Evolutionary conservation across 2,797 vertebrate genomes (phyloP), one percentile per base, ranked within the genome.

Genomic region (Macropodus opercularis): DNA sequence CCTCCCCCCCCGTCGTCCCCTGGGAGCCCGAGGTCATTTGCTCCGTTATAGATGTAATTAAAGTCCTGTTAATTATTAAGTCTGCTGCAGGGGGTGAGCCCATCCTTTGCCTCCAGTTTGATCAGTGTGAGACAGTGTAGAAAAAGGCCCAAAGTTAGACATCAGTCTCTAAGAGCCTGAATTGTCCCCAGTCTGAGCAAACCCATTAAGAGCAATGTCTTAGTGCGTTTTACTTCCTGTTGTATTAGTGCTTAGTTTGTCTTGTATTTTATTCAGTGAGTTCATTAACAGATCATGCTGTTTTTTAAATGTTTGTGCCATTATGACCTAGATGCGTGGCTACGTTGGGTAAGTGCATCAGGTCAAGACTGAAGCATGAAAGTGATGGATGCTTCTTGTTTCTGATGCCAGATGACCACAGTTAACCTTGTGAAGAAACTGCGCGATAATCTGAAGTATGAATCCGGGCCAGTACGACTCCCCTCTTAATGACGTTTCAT

Each of bases 41-140:
- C 76, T 84, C 55, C 5, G 86, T 90, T 89, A 86, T 84, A 81
- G 77, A 83, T 90, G 90, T 92, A 92, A 93, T 93, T 91, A 92
- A 87, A 84, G 80, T 44, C 44, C 83, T 31, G 73, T 92, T 89
- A 90, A 93, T 93, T 91, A 92, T 93, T 93, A 80, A 92, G 74
- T 62, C 47, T 11, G 43, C 88, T 76, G 64, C 46, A 8, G 77
- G 74, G 86, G 79, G 73, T 21, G 24, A 69, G 68, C 38, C 59
- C 77, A 81, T 85, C 66, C 58, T 65, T 52, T 55, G 81, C 69
- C 82, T 70, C 70, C 69, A 72, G 72, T 79, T 80, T 83, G 86
- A 89, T 86, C 75, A 75, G 55, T 63, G 69, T 79, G 58, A 61
- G 78, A 81, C 75, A 64, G 60, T 22, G 57, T n/a, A 34, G 60